phyloP scores from a whole-genome alignment of 1,140 invertebrate species.

The Drosophila santomea region DNA sequence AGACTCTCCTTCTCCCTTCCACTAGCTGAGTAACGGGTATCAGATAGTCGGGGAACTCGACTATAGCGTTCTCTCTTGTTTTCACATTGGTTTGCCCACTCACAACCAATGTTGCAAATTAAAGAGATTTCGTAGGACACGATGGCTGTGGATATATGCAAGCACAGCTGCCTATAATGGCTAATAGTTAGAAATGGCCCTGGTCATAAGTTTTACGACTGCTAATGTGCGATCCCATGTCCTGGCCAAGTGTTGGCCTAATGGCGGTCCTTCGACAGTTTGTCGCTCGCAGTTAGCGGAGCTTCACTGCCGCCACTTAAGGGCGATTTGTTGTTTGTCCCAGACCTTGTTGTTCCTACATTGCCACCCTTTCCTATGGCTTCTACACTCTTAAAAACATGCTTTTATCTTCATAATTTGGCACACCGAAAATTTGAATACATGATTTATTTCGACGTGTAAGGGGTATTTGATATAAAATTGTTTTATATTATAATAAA shows the following conservation, averaged over 20 bases:
- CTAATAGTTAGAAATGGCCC: conserved; percentile 54
- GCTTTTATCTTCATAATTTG: too few species aligned
- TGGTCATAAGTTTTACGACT: conserved; percentile 60
- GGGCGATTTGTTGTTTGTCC: conserved; percentile 22
- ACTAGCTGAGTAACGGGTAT: too few species aligned
- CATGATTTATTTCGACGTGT: too few species aligned
- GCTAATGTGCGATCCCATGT: conserved; percentile 39
- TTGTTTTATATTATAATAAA: too few species aligned
- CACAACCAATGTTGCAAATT: neutral
- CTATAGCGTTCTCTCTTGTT: too few species aligned
- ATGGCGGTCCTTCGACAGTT: conserved; percentile 36
- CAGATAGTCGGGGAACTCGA: too few species aligned
- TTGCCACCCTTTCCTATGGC: conserved; percentile 20
- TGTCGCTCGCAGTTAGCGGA: conserved; percentile 14
- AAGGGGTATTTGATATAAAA: too few species aligned
- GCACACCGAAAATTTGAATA: too few species aligned
- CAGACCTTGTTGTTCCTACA: neutral
- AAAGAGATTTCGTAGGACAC: conserved; percentile 8
- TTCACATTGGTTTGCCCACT: neutral
- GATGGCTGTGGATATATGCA: neutral
- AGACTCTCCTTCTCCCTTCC: too few species aligned
- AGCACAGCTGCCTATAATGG: conserved; percentile 65
- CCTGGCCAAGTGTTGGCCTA: conserved; percentile 17
- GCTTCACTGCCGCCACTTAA: conserved; percentile 22
- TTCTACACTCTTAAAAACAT: conserved; percentile 1